Conservation (phyloP, 2,113 vertebrate genomes). For the Saguinus midas region DNA sequence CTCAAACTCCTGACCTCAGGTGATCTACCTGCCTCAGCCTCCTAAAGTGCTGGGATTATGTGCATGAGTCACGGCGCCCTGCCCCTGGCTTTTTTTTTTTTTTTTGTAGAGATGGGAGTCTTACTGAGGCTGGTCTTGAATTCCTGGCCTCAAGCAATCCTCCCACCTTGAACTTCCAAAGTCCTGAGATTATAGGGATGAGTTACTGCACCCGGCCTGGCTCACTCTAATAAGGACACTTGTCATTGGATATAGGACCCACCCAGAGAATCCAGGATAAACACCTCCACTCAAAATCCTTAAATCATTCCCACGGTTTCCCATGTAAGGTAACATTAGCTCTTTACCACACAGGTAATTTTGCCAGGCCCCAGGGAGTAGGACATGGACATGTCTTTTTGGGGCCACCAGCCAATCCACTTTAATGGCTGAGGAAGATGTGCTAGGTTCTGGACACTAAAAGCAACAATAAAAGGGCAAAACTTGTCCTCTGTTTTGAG, state of each 20-base stretch:
- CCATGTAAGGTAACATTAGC: not conserved
- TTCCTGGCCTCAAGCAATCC: too few relatives aligned
- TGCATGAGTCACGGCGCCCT: rapidly evolving
- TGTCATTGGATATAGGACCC: not conserved
- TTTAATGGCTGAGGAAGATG: rapidly evolving
- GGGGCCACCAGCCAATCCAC: not conserved
- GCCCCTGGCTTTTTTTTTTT: too few relatives aligned
- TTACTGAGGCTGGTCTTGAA: too few relatives aligned
- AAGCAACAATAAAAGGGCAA: not conserved
- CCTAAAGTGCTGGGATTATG: too few relatives aligned
- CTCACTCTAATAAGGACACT: not conserved
- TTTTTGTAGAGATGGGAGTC: too few relatives aligned
- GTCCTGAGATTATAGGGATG: too few relatives aligned
- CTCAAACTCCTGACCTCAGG: too few relatives aligned
- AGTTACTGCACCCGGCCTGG: too few relatives aligned
- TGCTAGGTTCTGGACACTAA: not conserved
- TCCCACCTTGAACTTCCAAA: too few relatives aligned
- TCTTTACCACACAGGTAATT: not conserved
- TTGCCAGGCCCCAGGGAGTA: not conserved
- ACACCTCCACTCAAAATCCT: not conserved
- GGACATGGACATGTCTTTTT: not conserved
- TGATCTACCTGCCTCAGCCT: too few relatives aligned
- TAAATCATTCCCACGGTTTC: not conserved
- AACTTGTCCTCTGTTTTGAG: not conserved
- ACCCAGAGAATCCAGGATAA: not conserved